These are phyloP conservation scores for Drosophila truncata DNA, from an alignment of 1,140 invertebrate genomes.

Conservation along the genomic window DNA sequence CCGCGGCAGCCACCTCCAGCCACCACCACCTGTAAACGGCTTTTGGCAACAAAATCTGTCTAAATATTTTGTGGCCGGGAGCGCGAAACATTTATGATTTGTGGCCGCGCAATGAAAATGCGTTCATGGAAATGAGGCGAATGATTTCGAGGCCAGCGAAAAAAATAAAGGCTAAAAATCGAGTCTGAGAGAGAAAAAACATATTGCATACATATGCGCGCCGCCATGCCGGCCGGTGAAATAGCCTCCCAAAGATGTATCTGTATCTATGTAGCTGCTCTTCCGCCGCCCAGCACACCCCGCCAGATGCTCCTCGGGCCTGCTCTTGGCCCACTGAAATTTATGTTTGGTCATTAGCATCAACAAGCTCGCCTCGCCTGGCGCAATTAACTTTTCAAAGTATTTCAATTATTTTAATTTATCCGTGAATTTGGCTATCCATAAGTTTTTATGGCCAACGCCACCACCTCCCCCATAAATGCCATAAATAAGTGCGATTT, in stretches of 20 bases:
- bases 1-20: neutral
- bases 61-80: slow-evolving; percentile 71
- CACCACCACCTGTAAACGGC: slow-evolving; percentile 73
- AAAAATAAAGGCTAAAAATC: slow-evolving; percentile 10
- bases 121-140: slow-evolving; percentile 66
- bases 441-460: slow-evolving; percentile 59
- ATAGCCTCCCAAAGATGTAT: slow-evolving; percentile 25
- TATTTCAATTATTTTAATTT: slow-evolving; percentile 84
- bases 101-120: slow-evolving; percentile 70
- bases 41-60: slow-evolving; percentile 65
- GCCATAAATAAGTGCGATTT: slow-evolving; percentile 52
- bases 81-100: slow-evolving; percentile 67
- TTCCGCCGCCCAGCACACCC: slow-evolving; percentile 15
- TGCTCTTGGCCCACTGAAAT: slow-evolving; percentile 58
- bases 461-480: slow-evolving; percentile 10
- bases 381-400: slow-evolving; percentile 77
- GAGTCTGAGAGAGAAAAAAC: slow-evolving; percentile 53
- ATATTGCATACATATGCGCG: slow-evolving; percentile 83
- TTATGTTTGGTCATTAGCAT: slow-evolving; percentile 81
- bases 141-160: slow-evolving; percentile 33
- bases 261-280: slow-evolving; percentile 24
- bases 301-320: slow-evolving; percentile 3
- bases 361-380: slow-evolving; percentile 69
- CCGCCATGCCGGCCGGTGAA: slow-evolving; percentile 66
- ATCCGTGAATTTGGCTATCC: slow-evolving; percentile 70